These are phyloP conservation scores for Magallana ariakensis DNA, from an alignment of 1,140 invertebrate species.

Conservation along the genomic window DNA sequence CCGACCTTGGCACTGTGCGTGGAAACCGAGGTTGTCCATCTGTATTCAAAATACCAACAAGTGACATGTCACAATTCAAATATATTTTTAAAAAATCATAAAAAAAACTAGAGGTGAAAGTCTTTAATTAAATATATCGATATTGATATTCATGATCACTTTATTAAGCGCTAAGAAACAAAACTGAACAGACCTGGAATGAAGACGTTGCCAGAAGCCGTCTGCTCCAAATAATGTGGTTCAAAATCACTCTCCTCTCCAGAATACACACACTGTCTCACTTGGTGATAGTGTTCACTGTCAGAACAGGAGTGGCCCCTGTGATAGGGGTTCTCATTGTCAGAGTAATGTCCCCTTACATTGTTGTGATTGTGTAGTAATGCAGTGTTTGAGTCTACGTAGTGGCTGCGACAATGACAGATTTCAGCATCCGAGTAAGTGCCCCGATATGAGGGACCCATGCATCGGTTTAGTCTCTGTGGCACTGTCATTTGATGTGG, in stretches of 20 bases:
- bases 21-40: slow-evolving; percentile 66
- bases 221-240: slow-evolving; percentile 93
- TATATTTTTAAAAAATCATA: background rate
- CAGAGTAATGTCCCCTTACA: slow-evolving; percentile 54
- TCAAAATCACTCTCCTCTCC: slow-evolving; percentile 90
- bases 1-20: slow-evolving; percentile 72
- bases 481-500: slow-evolving; percentile 69
- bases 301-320: slow-evolving; percentile 54
- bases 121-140: background rate
- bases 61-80: background rate
- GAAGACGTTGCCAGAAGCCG: slow-evolving; percentile 94
- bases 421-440: slow-evolving; percentile 74
- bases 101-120: background rate
- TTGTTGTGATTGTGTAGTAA: slow-evolving; percentile 34
- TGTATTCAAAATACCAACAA: background rate
- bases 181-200: slow-evolving; percentile 87
- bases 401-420: slow-evolving; percentile 57
- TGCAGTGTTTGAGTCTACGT: slow-evolving; percentile 54
- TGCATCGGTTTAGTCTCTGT: slow-evolving; percentile 63
- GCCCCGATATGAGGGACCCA: slow-evolving; percentile 73
- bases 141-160: background rate
- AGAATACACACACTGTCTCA: slow-evolving; percentile 61
- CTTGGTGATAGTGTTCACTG: slow-evolving; percentile 50
- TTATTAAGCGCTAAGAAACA: background rate
- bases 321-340: slow-evolving; percentile 48